A percentile compares a stretch with the other conserved stretches of the same genome.
Evolutionary conservation across 2,797 vertebrate genomes (phyloP).

Genomic region (Sciaenops ocellatus): DNA sequence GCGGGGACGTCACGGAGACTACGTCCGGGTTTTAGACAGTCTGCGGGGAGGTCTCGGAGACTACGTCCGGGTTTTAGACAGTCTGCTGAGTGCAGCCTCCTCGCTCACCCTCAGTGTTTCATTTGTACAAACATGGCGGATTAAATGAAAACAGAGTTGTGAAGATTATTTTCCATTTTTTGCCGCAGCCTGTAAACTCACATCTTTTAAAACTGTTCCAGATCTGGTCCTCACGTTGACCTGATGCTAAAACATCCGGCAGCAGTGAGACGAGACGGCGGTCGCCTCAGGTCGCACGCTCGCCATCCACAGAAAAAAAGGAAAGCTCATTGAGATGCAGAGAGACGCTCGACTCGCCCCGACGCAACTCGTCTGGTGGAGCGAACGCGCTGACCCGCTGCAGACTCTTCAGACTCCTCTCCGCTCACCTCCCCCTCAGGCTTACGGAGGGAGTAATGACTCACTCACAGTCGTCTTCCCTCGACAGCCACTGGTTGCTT

Average conservation of each 20-base stretch:
- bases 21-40: no score
- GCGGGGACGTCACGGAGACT: no score
- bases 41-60: no score
- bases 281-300: conserved; percentile 5
- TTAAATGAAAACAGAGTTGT: no score
- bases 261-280: not conserved
- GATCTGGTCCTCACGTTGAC: not conserved
- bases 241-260: not conserved
- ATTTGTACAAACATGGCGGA: no score
- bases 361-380: conserved; percentile 12
- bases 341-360: not conserved
- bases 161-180: no score
- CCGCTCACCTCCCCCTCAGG: conserved; percentile 4
- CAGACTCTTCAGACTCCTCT: conserved; percentile 12
- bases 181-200: no score
- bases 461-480: conserved; percentile 4
- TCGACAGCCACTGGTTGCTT: not conserved
- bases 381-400: conserved; percentile 12
- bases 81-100: no score
- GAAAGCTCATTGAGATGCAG: conserved; percentile 37
- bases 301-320: not conserved
- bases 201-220: no score
- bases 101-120: no score
- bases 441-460: conserved; percentile 17
- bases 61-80: no score